Conservation (phyloP, 2,888 invertebrate species). For the Pseudococcus jackbeardsleyi region DNA sequence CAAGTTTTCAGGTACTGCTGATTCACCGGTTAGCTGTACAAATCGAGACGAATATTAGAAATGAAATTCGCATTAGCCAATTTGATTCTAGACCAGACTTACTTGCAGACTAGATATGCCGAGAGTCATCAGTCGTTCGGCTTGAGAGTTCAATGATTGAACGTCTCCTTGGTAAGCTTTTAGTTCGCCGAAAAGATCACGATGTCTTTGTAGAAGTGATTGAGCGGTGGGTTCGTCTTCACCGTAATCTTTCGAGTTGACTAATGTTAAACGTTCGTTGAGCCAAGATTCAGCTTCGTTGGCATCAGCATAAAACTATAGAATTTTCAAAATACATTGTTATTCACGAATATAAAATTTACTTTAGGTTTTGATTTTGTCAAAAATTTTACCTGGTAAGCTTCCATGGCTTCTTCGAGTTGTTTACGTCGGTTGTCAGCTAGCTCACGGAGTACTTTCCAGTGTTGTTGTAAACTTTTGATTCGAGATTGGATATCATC, state of each 20-base stretch:
- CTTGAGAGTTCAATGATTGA: conserved; percentile 83
- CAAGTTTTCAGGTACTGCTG: conserved; percentile 72
- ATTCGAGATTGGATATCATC: conserved; percentile 86
- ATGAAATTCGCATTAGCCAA: not conserved
- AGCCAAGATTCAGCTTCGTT: conserved; percentile 99
- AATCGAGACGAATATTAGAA: not conserved
- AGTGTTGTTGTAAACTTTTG: conserved; percentile 84
- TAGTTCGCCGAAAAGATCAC: conserved; percentile 88
- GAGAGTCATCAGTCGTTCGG: conserved; percentile 80
- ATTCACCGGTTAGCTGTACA: conserved; percentile 75
- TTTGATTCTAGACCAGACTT: conserved; percentile 13
- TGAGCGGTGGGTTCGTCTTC: conserved; percentile 92
- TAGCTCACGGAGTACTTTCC: conserved; percentile 89
- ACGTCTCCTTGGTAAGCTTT: conserved; percentile 91
- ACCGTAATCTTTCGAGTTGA: conserved; percentile 90
- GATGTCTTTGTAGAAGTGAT: conserved; percentile 88
- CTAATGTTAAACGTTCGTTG: conserved; percentile 93
- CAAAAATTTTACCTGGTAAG: conserved; percentile 79
- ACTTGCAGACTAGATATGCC: conserved; percentile 81
- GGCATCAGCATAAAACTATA: conserved; percentile 92
- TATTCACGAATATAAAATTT: not conserved
- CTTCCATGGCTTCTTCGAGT: conserved; percentile 89
- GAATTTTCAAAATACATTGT: not conserved
- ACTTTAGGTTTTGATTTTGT: not conserved
- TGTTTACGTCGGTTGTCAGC: conserved; percentile 82